Conservation (phyloP, 2,888 invertebrate genomes). For the Mesochorus sp. region DNA sequence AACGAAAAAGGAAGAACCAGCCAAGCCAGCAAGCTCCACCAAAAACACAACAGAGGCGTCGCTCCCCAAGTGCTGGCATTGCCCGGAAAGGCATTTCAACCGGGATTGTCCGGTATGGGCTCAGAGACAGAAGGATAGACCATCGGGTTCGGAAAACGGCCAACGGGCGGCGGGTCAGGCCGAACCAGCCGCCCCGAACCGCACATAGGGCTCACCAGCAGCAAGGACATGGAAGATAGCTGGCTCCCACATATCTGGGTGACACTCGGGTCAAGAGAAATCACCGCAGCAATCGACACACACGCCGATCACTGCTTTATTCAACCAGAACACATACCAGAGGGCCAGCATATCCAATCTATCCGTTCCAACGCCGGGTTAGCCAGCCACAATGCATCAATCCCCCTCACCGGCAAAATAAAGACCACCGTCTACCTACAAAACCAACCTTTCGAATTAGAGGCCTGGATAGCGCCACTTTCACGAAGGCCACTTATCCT, state of each 20-base stretch:
- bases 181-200: neutral
- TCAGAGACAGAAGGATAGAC: neutral
- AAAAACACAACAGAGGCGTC: neutral
- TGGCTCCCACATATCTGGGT: slow-evolving; percentile 3
- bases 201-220: neutral
- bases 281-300: slow-evolving; percentile 1
- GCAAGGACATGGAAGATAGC: neutral
- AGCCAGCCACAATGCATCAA: neutral
- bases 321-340: neutral
- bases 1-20: neutral
- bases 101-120: neutral
- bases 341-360: neutral
- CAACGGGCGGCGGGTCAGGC: neutral
- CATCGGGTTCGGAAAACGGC: neutral
- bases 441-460: neutral
- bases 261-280: neutral
- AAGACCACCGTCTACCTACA: neutral
- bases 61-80: neutral
- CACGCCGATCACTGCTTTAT: neutral
- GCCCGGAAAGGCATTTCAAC: neutral
- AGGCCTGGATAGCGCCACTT: neutral
- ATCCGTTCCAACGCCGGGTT: neutral
- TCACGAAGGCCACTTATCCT: neutral
- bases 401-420: neutral
- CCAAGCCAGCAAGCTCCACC: neutral